Evolutionary conservation across 2,888 invertebrate species (phyloP), one percentile per base, ranked within the genome.

Genomic region (Drosophila pseudotalamancana): DNA sequence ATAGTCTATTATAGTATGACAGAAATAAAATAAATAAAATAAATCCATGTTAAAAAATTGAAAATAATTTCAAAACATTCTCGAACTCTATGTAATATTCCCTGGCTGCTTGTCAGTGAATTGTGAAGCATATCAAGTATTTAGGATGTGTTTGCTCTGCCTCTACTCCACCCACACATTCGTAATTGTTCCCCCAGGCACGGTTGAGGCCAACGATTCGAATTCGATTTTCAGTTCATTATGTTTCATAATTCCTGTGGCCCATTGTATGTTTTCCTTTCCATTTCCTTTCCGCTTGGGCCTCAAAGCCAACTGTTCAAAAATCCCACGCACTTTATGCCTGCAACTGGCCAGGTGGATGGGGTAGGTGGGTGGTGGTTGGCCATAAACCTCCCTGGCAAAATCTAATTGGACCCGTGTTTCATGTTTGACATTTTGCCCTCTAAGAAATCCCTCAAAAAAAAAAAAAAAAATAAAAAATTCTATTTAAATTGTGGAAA

Each of bases 401-500:
- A 74, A 80, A 80, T 75, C 84, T 80, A 83, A 81, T 81, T 81
- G 80, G 84, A 53, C 65, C 57, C 72, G 72, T 77, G 61, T 65
- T 63, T 60, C 46, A 63, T 53, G 65, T 70, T 81, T 84, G 84
- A 81, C 81, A 84, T 84, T 78, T 84, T 78, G 81, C 78, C 78
- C 81, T 72, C 80, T 65, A 67, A 62, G 53, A 43, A 35, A 35
- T n/a, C n/a, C n/a, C n/a, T n/a, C n/a, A 49, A 43, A 29, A 35
- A 8, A 12, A 37, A 8, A 63, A 51, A 34, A 40, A 31, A 21
- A 23, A 45, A 49, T 8, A 54, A 23, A 59, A 71, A 62, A 68
- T 69, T 67, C 77, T 82, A 82, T 82, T 83, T 83, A 82, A 83
- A 83, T 83, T 85, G 83, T 69, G 39, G 56, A 72, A 83, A 83